phyloP scores from a whole-genome alignment of 2,888 invertebrate species.

The Cephus rjabovi region DNA sequence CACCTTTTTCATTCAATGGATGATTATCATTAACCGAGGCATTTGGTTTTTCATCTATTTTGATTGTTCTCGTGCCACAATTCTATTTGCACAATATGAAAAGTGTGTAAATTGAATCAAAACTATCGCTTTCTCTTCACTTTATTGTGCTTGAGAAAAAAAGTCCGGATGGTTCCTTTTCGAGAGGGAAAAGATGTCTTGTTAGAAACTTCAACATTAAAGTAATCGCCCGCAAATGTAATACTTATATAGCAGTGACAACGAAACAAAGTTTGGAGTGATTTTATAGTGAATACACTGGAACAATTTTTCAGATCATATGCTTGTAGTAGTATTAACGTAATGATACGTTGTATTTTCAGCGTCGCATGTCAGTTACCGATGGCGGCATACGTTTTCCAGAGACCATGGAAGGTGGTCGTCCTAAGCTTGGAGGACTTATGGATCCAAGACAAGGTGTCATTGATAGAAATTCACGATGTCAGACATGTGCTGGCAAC shows the following conservation, averaged over 20 bases:
- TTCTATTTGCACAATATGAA: not conserved
- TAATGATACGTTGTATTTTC: constrained; percentile 48
- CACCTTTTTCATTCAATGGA: not conserved
- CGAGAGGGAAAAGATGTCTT: no score
- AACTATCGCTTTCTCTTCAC: not conserved
- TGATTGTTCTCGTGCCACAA: not conserved
- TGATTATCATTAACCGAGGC: not conserved
- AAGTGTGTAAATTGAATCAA: not conserved
- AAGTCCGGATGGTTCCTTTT: no score
- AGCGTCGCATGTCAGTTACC: constrained; percentile 98
- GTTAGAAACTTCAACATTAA: not conserved
- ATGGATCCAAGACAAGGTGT: constrained; percentile 99
- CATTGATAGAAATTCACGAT: constrained; percentile 91
- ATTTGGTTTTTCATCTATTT: not conserved
- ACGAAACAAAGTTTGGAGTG: not conserved
- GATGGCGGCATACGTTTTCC: constrained; percentile 97
- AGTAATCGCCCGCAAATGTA: not conserved
- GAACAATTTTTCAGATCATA: not conserved
- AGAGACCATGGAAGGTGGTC: constrained; percentile 98
- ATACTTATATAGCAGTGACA: not conserved
- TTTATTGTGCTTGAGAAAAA: not conserved
- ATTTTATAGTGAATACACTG: not conserved
- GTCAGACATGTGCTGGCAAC: constrained; percentile 96
- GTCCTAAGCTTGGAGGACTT: constrained; percentile 96
- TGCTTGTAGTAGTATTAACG: not conserved